phyloP scores from a whole-genome alignment of 2,888 invertebrate species.

The Oscheius sp. region DNA sequence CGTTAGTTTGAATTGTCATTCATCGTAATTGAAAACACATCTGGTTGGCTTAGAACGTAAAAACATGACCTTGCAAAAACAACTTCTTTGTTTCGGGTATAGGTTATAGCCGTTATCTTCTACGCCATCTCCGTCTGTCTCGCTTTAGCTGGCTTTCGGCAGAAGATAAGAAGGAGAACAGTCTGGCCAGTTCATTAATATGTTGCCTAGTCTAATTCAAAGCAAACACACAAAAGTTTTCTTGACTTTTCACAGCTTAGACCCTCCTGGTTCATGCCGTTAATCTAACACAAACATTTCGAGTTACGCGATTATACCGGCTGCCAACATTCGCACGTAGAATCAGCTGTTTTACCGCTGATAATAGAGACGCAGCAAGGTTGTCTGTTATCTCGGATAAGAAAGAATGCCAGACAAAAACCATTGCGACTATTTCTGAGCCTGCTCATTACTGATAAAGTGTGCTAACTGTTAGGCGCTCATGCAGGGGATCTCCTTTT shows the following conservation, averaged over 20 bases:
- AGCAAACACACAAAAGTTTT: background rate
- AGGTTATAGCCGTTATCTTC: conserved; percentile 8
- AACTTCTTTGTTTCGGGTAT: background rate
- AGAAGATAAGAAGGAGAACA: background rate
- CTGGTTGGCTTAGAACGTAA: background rate
- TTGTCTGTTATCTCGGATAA: background rate
- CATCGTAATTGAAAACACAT: background rate
- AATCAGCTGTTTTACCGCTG: conserved; percentile 26
- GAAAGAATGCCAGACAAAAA: conserved; percentile 9
- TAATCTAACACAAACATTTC: conserved; percentile 26
- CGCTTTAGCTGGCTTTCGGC: conserved; percentile 9
- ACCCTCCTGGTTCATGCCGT: conserved; percentile 3
- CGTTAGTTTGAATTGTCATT: background rate
- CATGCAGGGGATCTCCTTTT: background rate
- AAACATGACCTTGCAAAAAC: conserved; percentile 7
- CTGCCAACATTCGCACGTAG: conserved; percentile 15
- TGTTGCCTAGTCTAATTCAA: background rate
- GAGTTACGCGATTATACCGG: conserved; percentile 26
- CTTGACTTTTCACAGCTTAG: background rate
- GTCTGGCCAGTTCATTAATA: conserved; percentile 1
- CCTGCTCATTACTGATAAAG: no score
- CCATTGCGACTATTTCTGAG: conserved; percentile 11
- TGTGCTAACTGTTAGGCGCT: no score
- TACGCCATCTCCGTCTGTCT: conserved; percentile 4
- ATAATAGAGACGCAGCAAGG: conserved; percentile 8